A percentile compares a stretch with the other conserved stretches of the same genome.
These are phyloP conservation scores for Pachydiplax longipennis DNA, from an alignment of 2,888 invertebrate species.

Conservation along the genomic window DNA sequence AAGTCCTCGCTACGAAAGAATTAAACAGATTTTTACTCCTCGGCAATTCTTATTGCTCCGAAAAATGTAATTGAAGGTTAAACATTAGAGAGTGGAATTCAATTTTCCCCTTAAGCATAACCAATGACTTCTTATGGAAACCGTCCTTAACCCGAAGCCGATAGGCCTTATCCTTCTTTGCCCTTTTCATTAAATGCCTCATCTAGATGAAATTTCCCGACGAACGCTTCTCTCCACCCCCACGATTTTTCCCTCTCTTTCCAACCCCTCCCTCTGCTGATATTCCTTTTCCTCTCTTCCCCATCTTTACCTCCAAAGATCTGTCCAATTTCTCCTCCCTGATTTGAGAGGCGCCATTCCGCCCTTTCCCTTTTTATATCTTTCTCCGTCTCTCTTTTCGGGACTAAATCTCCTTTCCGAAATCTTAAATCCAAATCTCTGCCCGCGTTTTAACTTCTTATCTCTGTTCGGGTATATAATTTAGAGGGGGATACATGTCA, in stretches of 20 bases:
- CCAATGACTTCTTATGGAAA: constrained; percentile 34
- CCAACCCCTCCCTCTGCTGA: background rate
- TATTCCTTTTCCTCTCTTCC: background rate
- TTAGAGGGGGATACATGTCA: no score
- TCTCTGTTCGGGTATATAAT: background rate
- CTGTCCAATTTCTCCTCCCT: constrained; percentile 19
- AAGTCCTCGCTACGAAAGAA: no score
- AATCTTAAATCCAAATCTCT: background rate
- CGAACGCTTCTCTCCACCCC: background rate
- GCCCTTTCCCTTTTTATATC: background rate
- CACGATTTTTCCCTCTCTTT: background rate
- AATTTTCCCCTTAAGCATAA: constrained; percentile 36
- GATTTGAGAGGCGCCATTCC: constrained; percentile 6
- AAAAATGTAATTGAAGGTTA: constrained; percentile 37
- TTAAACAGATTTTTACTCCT: no score
- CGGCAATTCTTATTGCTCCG: background rate
- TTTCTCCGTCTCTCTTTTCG: background rate
- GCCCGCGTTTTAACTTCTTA: background rate
- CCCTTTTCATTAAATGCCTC: constrained; percentile 44
- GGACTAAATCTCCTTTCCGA: background rate
- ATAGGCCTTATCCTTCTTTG: constrained; percentile 33
- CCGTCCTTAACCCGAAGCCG: constrained; percentile 34
- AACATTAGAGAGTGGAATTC: constrained; percentile 31
- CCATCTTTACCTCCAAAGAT: background rate
- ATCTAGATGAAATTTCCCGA: constrained; percentile 20